Evolutionary conservation across 1,140 invertebrate species (phyloP).

Genomic region (Sitobion miscanthi): DNA sequence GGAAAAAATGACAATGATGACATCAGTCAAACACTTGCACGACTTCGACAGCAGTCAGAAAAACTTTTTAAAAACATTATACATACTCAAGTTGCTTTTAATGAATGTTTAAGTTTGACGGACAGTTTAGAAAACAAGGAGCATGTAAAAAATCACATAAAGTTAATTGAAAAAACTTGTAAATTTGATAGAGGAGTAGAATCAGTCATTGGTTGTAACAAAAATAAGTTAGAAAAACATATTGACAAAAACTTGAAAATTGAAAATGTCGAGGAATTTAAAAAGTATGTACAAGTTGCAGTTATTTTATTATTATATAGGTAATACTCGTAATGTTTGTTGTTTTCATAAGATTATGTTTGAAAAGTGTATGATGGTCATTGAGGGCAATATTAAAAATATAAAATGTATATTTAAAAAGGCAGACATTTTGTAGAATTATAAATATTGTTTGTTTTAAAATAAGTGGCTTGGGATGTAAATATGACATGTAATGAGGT

Average conservation of each 20-base stretch:
- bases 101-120: conserved; percentile 9
- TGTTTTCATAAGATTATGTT: neutral
- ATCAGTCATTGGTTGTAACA: conserved; percentile 17
- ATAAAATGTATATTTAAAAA: too few relatives aligned
- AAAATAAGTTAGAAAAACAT: neutral
- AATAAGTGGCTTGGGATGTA: too few relatives aligned
- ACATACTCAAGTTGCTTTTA: conserved; percentile 10
- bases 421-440: too few relatives aligned
- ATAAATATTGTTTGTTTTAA: too few relatives aligned
- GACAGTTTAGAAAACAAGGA: neutral
- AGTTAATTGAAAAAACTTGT: conserved; percentile 42
- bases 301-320: neutral
- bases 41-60: neutral
- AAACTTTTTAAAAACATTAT: conserved; percentile 32
- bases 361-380: neutral
- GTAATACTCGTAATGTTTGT: too few relatives aligned
- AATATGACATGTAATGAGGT: too few relatives aligned
- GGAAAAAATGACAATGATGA: neutral
- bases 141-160: neutral
- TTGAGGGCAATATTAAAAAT: neutral
- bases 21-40: neutral
- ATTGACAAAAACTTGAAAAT: neutral
- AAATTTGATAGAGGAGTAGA: conserved; percentile 45
- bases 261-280: conserved; percentile 13
- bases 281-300: conserved; percentile 5